These are phyloP conservation scores for Macropus fuliginosus DNA, from an alignment of 2,797 vertebrate genomes.

Conservation along the genomic window DNA sequence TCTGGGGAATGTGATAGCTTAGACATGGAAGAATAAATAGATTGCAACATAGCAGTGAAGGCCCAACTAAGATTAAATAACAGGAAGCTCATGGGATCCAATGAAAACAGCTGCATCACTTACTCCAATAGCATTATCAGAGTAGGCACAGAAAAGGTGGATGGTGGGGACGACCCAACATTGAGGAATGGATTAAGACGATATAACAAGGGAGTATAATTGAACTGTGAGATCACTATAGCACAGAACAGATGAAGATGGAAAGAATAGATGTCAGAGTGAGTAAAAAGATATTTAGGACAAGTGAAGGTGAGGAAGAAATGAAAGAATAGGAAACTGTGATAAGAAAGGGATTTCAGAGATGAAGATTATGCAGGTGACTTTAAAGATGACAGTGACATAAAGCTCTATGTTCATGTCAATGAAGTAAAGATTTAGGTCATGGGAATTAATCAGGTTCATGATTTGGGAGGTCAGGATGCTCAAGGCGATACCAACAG, in stretches of 20 bases:
- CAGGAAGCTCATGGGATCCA: background rate
- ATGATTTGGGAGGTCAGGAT: constrained; percentile 36
- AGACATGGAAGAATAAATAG: background rate
- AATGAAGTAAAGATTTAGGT: background rate
- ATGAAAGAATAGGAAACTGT: background rate
- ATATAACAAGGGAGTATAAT: background rate
- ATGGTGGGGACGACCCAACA: background rate
- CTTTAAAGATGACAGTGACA: constrained; percentile 31
- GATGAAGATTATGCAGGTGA: background rate
- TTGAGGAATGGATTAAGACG: background rate
- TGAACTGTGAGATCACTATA: background rate
- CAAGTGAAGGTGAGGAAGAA: background rate
- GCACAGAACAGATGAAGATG: background rate
- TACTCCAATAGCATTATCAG: background rate
- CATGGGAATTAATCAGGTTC: background rate
- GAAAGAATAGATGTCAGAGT: background rate
- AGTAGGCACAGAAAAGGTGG: background rate
- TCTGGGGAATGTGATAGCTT: background rate
- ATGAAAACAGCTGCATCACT: background rate
- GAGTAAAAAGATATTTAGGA: background rate
- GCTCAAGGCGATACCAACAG: background rate
- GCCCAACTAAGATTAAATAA: background rate
- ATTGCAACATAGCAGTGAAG: background rate
- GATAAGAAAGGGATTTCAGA: background rate
- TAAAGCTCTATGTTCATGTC: constrained; percentile 10